Evolutionary conservation across 37 sponge, comb jelly and placozoan species (phyloP).

Genomic region (Crambe crambe): DNA sequence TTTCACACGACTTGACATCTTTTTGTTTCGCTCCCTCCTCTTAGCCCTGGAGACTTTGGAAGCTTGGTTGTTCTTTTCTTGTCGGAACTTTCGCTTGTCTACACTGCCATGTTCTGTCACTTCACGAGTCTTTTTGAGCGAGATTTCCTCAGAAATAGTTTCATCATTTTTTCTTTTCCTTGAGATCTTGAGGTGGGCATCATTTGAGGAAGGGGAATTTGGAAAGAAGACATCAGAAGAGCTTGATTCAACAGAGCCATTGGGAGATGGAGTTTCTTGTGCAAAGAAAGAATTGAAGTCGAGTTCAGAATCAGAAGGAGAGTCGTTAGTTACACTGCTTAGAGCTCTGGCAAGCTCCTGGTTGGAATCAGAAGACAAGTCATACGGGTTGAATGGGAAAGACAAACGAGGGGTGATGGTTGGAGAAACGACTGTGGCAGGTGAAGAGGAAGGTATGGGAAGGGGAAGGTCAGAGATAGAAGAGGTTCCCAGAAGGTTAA

Average conservation of each 20-base stretch:
- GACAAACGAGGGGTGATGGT: not conserved
- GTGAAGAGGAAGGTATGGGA: not conserved
- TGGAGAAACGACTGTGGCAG: not conserved
- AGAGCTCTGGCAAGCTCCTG: not conserved
- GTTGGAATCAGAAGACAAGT: not conserved
- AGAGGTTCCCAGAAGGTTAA: not conserved
- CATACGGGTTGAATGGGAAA: not conserved
- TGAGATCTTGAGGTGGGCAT: not conserved
- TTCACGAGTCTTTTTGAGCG: not conserved
- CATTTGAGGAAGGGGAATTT: not conserved
- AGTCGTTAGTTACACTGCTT: not conserved
- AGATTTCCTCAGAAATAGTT: not conserved
- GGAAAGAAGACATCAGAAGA: not conserved
- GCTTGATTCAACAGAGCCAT: not conserved
- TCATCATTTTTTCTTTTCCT: not conserved
- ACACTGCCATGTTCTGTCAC: not conserved
- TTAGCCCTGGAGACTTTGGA: conserved; percentile 61
- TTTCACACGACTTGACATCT: conserved; percentile 20
- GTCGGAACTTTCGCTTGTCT: conserved; percentile 10
- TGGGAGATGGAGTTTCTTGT: not conserved
- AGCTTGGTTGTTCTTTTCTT: conserved; percentile 64
- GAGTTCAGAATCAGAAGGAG: not conserved
- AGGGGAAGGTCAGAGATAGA: not conserved
- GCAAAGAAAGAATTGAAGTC: not conserved
- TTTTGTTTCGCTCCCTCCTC: conserved; percentile 16